Evolutionary conservation across 92 coral and sea anemone genomes (phyloP), one percentile per base, ranked within the genome.

Genomic region (Epizoanthus illoricatus): DNA sequence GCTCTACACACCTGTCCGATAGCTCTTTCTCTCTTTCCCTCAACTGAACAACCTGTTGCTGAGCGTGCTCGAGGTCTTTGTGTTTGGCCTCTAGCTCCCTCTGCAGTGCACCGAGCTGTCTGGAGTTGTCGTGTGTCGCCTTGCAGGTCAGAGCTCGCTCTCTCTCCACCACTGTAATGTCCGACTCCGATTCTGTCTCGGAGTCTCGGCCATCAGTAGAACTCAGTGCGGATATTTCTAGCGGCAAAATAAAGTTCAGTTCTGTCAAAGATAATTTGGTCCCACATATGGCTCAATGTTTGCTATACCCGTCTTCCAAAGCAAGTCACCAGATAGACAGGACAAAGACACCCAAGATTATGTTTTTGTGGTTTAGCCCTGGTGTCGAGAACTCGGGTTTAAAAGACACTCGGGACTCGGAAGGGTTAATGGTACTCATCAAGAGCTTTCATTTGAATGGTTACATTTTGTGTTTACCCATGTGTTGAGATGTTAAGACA

Each of bases 1-100:
- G 7, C 10, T 21, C 11, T 5, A 60, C 84, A 81, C 84, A 96
- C 99, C 93, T 96, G 20, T 90, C 92, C 66, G 90, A 84, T 74
- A 96, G 80, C 74, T 86, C 89, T 75, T 83, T 85, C 84, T 96
- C 99, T 67, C 93, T 87, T 65, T 86, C 80, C 73, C 74, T 85
- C 80, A 93, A 83, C 11, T 85, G 86, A 47, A 86, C 88, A 8
- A 93, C 89, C 80, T 75, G 86, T 72, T 88, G 81, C 63, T 90
- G 89, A 21, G 99, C 93, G 61, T 81, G 79, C 43, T 91, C 85
- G 58, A 96, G 93, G 43, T 94, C 94, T 23, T 85, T 90, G n/a
- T 94, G 87, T 84, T 86, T 94, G 12, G 78, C 73, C 23, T 83
- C 89, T 13, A 94, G 85, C 83, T 88, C 87, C 71, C 76, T 86